phyloP scores from a whole-genome alignment of 2,797 vertebrate species.

The Silurus aristotelis region DNA sequence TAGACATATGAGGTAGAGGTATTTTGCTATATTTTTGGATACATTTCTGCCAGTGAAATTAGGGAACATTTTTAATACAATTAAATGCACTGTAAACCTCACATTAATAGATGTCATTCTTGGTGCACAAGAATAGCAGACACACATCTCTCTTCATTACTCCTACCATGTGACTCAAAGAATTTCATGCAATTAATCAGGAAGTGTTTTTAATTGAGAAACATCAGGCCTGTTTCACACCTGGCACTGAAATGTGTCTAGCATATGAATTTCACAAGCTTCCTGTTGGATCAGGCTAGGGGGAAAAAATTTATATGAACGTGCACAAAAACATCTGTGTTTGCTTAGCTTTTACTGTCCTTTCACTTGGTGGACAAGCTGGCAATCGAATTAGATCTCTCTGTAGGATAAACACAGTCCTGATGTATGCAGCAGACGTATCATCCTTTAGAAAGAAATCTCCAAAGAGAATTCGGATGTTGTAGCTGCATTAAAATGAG shows the following conservation, averaged over 20 bases:
- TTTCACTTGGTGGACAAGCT: slow-evolving; percentile 19
- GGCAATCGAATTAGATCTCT: slow-evolving; percentile 6
- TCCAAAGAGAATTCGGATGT: slow-evolving; percentile 35
- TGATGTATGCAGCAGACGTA: slow-evolving; percentile 24
- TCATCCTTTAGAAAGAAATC: slow-evolving; percentile 19
- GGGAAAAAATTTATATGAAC: background rate
- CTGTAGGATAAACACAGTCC: background rate
- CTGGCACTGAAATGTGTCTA: slow-evolving; percentile 13
- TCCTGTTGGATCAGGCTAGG: background rate
- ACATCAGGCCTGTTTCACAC: slow-evolving; percentile 16
- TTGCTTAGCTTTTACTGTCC: slow-evolving; percentile 14
- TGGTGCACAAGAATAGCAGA: background rate
- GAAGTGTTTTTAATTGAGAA: slow-evolving; percentile 21
- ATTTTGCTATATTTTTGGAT: background rate
- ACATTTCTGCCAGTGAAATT: background rate
- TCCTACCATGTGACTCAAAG: background rate
- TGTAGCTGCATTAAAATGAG: slow-evolving; percentile 42
- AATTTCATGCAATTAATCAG: slow-evolving; percentile 9
- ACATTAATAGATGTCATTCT: background rate
- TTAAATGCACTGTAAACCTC: background rate
- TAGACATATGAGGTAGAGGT: background rate
- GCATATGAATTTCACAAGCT: slow-evolving; percentile 13
- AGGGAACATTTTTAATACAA: background rate
- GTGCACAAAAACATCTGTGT: slow-evolving; percentile 21
- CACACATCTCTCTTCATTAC: background rate